Percentiles rank a stretch among this genome's conserved stretches.
These are phyloP conservation scores for Coenobita brevimanus DNA, from an alignment of 1,140 invertebrate genomes.

Conservation along the genomic window DNA sequence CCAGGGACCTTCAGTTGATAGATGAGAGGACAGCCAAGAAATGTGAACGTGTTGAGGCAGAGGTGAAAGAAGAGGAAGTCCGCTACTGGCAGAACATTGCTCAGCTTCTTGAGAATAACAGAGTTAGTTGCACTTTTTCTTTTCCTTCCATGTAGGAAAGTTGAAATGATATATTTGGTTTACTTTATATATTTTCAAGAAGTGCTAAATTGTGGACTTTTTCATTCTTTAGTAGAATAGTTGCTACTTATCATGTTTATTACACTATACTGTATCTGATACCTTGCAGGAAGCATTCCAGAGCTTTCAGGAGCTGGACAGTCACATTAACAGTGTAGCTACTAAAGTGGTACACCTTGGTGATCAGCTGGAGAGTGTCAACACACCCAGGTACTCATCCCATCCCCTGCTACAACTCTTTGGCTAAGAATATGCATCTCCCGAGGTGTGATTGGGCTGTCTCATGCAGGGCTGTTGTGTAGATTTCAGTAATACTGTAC, in stretches of 20 bases:
- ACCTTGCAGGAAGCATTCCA: conserved; percentile 83
- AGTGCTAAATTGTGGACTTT: too few species aligned
- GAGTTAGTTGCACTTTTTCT: conserved; percentile 78
- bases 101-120: conserved; percentile 90
- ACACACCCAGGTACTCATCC: conserved; percentile 90
- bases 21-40: conserved; percentile 90
- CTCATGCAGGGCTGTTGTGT: too few species aligned
- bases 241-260: too few species aligned
- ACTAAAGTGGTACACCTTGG: conserved; percentile 98
- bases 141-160: too few species aligned
- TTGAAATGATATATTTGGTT: too few species aligned
- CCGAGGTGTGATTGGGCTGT: too few species aligned
- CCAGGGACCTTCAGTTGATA: conserved; percentile 82
- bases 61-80: conserved; percentile 90
- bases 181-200: too few species aligned
- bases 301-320: conserved; percentile 94
- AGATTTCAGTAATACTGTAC: too few species aligned
- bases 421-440: too few species aligned
- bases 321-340: conserved; percentile 96
- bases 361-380: conserved; percentile 97
- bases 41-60: conserved; percentile 88
- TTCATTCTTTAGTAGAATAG: too few species aligned
- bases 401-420: too few species aligned
- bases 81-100: conserved; percentile 86
- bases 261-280: not conserved